Conservation (phyloP, 2,888 invertebrate genomes). For the Tricholauxania praeusta region DNA sequence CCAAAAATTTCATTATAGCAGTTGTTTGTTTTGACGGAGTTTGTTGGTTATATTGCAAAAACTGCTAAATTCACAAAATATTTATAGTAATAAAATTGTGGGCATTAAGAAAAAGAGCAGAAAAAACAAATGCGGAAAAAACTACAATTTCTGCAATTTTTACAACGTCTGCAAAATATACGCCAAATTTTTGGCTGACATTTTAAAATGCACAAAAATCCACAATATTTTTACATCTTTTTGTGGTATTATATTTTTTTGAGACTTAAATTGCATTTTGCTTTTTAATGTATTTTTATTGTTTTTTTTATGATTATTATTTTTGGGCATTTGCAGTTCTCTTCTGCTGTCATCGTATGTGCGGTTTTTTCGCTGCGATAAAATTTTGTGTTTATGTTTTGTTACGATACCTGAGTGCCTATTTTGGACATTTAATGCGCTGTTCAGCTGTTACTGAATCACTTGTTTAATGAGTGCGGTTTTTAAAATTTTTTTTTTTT, state of each 20-base stretch:
- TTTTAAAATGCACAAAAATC: slow-evolving; percentile 20
- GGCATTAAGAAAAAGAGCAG: not conserved
- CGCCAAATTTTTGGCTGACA: slow-evolving; percentile 14
- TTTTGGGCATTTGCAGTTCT: no score
- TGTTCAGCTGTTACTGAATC: slow-evolving; percentile 1
- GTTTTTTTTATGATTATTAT: not conserved
- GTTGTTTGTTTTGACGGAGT: slow-evolving; percentile 9
- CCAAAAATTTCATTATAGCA: slow-evolving; percentile 4
- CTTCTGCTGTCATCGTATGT: not conserved
- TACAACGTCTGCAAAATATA: slow-evolving; percentile 19
- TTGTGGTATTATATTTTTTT: not conserved
- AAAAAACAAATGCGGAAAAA: slow-evolving; percentile 7
- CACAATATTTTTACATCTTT: not conserved
- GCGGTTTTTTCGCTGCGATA: slow-evolving; percentile 18
- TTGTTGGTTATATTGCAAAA: slow-evolving; percentile 5
- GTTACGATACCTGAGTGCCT: not conserved
- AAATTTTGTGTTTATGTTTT: slow-evolving; percentile 22
- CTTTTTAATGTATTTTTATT: not conserved
- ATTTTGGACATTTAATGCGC: not conserved
- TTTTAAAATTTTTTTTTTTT: no score
- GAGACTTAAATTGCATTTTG: not conserved
- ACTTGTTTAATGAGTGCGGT: slow-evolving; percentile 23
- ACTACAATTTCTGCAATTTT: slow-evolving; percentile 24
- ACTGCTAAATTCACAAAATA: not conserved
- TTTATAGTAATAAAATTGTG: not conserved